Evolutionary conservation across 2,797 vertebrate species (phyloP).

Genomic region (Aplochiton taeniatus): DNA sequence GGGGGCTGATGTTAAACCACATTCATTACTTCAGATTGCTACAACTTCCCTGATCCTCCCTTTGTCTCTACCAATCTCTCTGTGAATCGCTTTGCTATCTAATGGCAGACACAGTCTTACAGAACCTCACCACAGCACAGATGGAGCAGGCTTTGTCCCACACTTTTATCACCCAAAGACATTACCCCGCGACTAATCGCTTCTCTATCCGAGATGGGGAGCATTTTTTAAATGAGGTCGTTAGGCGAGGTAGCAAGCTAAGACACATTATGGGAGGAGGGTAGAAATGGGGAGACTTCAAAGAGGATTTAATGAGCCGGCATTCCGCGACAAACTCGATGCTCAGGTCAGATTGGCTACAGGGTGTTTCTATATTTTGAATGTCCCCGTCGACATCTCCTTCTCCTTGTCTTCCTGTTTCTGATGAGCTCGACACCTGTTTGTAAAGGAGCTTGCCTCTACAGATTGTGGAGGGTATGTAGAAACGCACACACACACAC

Average conservation of each 20-base stretch:
- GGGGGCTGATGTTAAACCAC: constrained; percentile 1
- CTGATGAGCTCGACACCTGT: not conserved
- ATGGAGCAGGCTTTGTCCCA: constrained; percentile 7
- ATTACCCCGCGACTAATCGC: constrained; percentile 33
- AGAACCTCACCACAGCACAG: constrained; percentile 21
- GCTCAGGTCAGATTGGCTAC: constrained; percentile 43
- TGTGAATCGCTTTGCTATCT: not conserved
- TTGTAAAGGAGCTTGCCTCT: no score
- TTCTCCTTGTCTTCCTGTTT: not conserved
- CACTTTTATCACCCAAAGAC: constrained; percentile 25
- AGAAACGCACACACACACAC: not conserved
- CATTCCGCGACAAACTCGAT: constrained; percentile 59
- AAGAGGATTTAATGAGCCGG: constrained; percentile 52
- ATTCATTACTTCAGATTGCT: constrained; percentile 32
- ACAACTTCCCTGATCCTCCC: constrained; percentile 9
- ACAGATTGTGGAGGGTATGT: no score
- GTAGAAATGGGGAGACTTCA: constrained; percentile 45
- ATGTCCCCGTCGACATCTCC: not conserved
- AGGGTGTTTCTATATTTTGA: not conserved
- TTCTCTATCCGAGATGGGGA: constrained; percentile 20
- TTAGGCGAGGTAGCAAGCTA: constrained; percentile 39
- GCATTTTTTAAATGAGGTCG: constrained; percentile 28
- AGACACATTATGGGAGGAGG: constrained; percentile 49
- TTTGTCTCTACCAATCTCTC: constrained; percentile 34
- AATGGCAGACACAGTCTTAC: not conserved